Percentiles rank a stretch among this genome's conserved stretches.
Conservation (phyloP, 2,888 invertebrate species). For the Bugulina stolonifera region DNA sequence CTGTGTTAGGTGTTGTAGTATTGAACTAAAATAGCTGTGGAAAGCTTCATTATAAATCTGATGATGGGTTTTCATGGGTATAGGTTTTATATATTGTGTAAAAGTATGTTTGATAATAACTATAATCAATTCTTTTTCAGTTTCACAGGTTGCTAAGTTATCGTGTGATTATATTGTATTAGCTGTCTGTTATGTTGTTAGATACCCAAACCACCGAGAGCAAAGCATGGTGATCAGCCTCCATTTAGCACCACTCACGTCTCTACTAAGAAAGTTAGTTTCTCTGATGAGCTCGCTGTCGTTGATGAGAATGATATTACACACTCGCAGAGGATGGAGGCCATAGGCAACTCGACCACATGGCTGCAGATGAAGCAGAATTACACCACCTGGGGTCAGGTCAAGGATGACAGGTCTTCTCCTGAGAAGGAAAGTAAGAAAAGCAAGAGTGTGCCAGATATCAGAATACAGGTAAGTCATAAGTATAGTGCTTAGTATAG, state of each 20-base stretch:
- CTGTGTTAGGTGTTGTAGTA: too few species aligned
- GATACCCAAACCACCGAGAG: conserved; percentile 9
- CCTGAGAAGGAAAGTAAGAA: neutral
- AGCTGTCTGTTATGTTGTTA: neutral
- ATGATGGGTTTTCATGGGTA: too few species aligned
- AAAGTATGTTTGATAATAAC: too few species aligned
- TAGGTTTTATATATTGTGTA: too few species aligned
- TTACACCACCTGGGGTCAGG: conserved; percentile 26
- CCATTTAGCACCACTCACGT: neutral
- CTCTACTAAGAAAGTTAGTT: conserved; percentile 11
- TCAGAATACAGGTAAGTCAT: neutral
- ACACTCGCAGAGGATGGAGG: conserved; percentile 12
- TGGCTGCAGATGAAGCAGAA: conserved; percentile 26
- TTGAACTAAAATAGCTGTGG: too few species aligned
- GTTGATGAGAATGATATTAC: neutral
- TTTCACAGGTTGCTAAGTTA: too few species aligned
- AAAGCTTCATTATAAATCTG: too few species aligned
- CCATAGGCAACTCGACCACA: conserved; percentile 19
- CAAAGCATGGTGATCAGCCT: neutral
- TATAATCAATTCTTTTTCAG: too few species aligned
- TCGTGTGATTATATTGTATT: too few species aligned
- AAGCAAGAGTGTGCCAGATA: conserved; percentile 13
- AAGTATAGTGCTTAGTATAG: too few species aligned
- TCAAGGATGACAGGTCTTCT: neutral
- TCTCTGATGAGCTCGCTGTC: conserved; percentile 13